Percentiles rank a stretch among this genome's conserved stretches.
Evolutionary conservation across 2,113 vertebrate genomes (phyloP).

Genomic region (Xenotilapia longispinis): DNA sequence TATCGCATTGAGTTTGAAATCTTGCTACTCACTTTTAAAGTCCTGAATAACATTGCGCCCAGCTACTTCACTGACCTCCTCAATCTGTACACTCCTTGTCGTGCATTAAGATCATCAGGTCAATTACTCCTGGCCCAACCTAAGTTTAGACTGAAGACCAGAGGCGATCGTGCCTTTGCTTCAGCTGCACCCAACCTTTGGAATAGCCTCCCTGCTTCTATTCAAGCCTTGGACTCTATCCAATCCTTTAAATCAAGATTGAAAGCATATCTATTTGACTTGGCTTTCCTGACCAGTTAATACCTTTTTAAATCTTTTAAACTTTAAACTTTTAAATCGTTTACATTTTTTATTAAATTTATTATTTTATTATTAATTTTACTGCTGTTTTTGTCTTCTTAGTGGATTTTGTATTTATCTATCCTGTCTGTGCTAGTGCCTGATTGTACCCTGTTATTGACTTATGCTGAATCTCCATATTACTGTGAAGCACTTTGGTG

Average conservation of each 20-base stretch:
- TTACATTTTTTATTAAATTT: not conserved
- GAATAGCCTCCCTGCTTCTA: not conserved
- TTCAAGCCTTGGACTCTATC: not conserved
- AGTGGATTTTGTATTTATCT: not conserved
- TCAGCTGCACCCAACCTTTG: accelerated
- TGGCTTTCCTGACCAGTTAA: not conserved
- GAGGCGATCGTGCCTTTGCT: not conserved
- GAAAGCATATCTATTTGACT: not conserved
- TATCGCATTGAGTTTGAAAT: accelerated
- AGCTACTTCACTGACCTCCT: not conserved
- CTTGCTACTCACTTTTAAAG: not conserved
- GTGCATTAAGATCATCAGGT: not conserved
- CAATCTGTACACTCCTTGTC: not conserved
- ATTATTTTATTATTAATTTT: not conserved
- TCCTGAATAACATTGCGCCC: not conserved
- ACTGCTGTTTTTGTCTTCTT: not conserved
- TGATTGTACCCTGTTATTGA: not conserved
- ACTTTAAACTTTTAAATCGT: not conserved
- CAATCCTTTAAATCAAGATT: not conserved
- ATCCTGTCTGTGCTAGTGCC: not conserved
- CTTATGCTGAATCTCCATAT: not conserved
- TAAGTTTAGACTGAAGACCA: not conserved
- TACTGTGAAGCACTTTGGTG: not conserved
- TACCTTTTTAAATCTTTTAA: not conserved
- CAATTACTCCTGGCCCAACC: not conserved